These are phyloP conservation scores for Lagria hirta DNA, from an alignment of 2,888 invertebrate genomes.

Conservation along the genomic window DNA sequence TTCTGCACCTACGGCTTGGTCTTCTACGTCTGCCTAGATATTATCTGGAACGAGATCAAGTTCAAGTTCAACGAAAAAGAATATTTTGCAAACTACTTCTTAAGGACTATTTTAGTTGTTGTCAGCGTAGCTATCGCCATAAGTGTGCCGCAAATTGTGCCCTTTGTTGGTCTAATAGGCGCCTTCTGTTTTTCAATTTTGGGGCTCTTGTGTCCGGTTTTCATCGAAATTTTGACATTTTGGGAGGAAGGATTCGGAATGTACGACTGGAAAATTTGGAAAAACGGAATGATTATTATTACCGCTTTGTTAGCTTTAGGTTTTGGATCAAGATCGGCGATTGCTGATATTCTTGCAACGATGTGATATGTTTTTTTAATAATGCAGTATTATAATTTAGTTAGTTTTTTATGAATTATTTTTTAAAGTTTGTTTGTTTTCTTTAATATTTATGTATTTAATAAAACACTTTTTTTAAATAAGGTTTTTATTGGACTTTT, in stretches of 20 bases:
- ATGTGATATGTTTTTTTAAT: no score
- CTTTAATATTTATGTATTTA: no score
- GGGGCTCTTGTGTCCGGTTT: slow-evolving; percentile 83
- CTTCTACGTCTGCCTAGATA: slow-evolving; percentile 95
- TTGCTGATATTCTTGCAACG: slow-evolving; percentile 60
- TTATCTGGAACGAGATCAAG: slow-evolving; percentile 83
- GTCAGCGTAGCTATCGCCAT: slow-evolving; percentile 76
- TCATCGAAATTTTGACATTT: slow-evolving; percentile 81
- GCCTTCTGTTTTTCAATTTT: slow-evolving; percentile 91
- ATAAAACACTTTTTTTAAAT: no score
- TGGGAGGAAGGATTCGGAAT: slow-evolving; percentile 82
- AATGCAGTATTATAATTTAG: no score
- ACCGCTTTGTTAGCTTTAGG: slow-evolving; percentile 80
- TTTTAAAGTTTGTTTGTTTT: no score
- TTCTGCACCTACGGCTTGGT: slow-evolving; percentile 95
- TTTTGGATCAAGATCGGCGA: slow-evolving; percentile 74
- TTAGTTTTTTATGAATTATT: no score
- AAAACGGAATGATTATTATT: slow-evolving; percentile 72
- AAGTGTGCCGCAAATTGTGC: slow-evolving; percentile 82
- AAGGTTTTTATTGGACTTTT: no score
- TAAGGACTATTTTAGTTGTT: slow-evolving; percentile 68
- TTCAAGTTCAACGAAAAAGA: slow-evolving; percentile 64
- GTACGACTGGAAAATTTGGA: slow-evolving; percentile 72
- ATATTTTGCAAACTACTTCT: slow-evolving; percentile 71
- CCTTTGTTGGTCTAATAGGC: slow-evolving; percentile 90